phyloP scores from a whole-genome alignment of 2,888 invertebrate species.

The Microplitis deprimator region DNA sequence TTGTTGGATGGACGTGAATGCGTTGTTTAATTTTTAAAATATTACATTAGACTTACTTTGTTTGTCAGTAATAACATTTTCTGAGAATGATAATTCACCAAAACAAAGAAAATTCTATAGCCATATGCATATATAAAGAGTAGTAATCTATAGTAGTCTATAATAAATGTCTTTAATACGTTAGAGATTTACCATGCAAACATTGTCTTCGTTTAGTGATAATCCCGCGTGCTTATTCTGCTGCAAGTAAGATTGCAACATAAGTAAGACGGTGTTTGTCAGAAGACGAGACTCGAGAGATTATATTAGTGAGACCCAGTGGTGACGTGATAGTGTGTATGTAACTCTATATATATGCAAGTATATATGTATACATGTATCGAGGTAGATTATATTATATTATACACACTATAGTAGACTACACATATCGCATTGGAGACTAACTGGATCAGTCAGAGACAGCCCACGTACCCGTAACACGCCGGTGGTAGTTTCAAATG shows the following conservation, averaged over 20 bases:
- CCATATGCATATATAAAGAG: no score
- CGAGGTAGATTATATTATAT: background rate
- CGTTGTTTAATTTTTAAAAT: constrained; percentile 1
- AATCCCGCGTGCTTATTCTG: background rate
- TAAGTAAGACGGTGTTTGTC: constrained; percentile 8
- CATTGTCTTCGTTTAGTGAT: background rate
- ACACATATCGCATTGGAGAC: constrained; percentile 43
- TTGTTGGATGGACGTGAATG: constrained; percentile 24
- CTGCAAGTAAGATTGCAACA: background rate
- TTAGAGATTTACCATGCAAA: background rate
- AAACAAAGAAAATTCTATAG: no score
- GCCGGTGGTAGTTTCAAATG: constrained; percentile 61
- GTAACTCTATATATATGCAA: background rate
- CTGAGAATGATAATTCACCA: no score
- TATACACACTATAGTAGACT: constrained; percentile 18
- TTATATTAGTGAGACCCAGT: constrained; percentile 20
- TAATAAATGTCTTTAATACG: background rate
- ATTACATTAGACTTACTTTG: background rate
- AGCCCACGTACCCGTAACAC: constrained; percentile 50
- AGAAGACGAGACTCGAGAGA: constrained; percentile 14
- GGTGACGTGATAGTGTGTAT: background rate
- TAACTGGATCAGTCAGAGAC: constrained; percentile 54
- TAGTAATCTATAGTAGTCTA: no score
- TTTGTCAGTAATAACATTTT: background rate
- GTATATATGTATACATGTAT: background rate